phyloP scores from a whole-genome alignment of 2,113 vertebrate genomes.

The Suricata suricatta region DNA sequence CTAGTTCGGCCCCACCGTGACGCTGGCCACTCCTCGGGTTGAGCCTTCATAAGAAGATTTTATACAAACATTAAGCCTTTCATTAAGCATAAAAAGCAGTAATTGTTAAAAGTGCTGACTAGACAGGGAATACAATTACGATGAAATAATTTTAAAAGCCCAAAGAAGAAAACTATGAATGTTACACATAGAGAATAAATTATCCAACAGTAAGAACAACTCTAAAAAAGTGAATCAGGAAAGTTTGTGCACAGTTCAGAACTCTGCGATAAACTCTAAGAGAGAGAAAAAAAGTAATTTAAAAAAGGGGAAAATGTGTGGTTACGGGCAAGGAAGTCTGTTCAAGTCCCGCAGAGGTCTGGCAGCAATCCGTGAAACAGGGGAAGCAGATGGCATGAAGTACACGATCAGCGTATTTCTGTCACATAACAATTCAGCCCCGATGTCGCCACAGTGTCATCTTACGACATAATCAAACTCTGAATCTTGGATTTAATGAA shows the following conservation, averaged over 20 bases:
- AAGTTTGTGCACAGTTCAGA: background rate
- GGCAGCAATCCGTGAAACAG: background rate
- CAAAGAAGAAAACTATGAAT: background rate
- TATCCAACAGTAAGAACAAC: background rate
- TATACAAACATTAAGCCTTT: background rate
- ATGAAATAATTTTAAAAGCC: conserved; percentile 37
- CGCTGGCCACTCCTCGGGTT: background rate
- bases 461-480: background rate
- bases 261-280: background rate
- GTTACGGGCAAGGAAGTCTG: background rate
- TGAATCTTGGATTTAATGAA: no score
- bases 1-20: background rate
- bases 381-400: no score
- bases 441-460: background rate
- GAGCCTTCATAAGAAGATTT: background rate
- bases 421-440: background rate
- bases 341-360: background rate
- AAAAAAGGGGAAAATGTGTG: background rate
- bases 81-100: background rate
- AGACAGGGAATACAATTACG: background rate
- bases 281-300: background rate
- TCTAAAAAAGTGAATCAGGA: background rate
- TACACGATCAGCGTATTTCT: accelerated
- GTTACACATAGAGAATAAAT: background rate
- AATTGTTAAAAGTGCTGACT: background rate